Evolutionary conservation across 37 sponge, comb jelly and placozoan species (phyloP).

Genomic region (Chondrilla cf. caribensis): DNA sequence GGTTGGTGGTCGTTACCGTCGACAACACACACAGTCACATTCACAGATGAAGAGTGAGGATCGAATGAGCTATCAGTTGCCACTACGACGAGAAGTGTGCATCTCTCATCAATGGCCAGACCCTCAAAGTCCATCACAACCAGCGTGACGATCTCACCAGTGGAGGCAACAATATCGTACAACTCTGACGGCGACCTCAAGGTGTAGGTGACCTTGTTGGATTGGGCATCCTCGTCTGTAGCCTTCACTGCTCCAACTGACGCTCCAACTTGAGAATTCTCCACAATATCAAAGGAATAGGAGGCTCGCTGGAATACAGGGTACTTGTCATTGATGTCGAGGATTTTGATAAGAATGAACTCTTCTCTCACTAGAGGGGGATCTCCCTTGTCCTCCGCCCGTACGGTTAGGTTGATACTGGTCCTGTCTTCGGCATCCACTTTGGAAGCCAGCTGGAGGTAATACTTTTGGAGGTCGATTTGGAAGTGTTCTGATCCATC

Average conservation of each 20-base stretch:
- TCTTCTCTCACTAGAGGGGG: not conserved
- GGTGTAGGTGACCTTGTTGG: conserved; percentile 52
- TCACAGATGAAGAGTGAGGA: not conserved
- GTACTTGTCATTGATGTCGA: conserved; percentile 45
- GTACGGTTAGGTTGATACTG: not conserved
- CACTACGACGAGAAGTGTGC: conserved; percentile 10
- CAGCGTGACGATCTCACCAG: conserved; percentile 32
- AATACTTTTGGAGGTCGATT: not conserved
- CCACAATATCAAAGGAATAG: conserved; percentile 30
- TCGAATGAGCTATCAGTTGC: conserved; percentile 55
- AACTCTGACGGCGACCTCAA: conserved; percentile 13
- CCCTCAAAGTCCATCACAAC: conserved; percentile 65
- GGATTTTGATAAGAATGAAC: not conserved
- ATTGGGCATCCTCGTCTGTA: conserved; percentile 51
- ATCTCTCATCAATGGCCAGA: not conserved
- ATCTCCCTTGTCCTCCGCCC: conserved; percentile 7
- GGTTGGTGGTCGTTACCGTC: conserved; percentile 67
- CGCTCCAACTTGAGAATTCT: conserved; percentile 31
- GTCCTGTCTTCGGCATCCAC: conserved; percentile 6
- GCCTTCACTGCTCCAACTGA: conserved; percentile 44
- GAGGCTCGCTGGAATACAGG: conserved; percentile 53
- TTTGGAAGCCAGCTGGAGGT: not conserved
- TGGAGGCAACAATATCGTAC: conserved; percentile 41
- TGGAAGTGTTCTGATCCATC: not conserved
- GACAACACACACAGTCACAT: conserved; percentile 42